A percentile compares a stretch with the other conserved stretches of the same genome.
Evolutionary conservation across 2,113 vertebrate genomes (phyloP).

Genomic region (Dendrocopos noguchii): DNA sequence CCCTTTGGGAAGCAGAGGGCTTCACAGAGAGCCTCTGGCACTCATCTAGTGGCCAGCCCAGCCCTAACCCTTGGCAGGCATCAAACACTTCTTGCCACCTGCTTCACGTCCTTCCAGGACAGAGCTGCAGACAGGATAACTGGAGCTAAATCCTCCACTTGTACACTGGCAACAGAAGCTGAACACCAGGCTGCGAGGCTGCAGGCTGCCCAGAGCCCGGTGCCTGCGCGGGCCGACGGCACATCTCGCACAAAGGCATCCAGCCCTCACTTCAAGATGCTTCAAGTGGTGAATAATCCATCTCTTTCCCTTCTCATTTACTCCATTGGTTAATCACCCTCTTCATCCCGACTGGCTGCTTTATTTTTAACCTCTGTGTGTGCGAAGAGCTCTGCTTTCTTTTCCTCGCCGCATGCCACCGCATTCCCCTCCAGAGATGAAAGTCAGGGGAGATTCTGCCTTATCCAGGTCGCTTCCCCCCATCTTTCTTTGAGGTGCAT

Average conservation of each 20-base stretch:
- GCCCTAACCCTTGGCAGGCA: neutral
- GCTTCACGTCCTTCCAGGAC: neutral
- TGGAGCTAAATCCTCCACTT: neutral
- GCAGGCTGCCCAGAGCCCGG: neutral
- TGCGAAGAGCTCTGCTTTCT: slow-evolving; percentile 1
- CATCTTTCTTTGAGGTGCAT: neutral
- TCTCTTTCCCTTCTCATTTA: neutral
- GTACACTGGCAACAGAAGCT: neutral
- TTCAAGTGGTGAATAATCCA: slow-evolving; percentile 45
- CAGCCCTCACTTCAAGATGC: neutral
- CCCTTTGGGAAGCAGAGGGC: too few relatives aligned
- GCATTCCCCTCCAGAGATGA: neutral
- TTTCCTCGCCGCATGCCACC: neutral
- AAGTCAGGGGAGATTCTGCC: neutral
- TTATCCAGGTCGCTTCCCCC: neutral
- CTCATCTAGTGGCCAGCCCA: too few relatives aligned
- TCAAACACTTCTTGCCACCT: neutral
- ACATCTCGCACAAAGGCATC: neutral
- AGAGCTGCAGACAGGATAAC: neutral
- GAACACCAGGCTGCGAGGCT: neutral
- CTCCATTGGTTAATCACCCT: neutral
- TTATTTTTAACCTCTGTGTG: slow-evolving; percentile 28
- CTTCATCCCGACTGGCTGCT: neutral
- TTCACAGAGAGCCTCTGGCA: too few relatives aligned
- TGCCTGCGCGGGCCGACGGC: neutral